phyloP scores from a whole-genome alignment of 1,140 invertebrate genomes.

The Drosophila rhopaloa region DNA sequence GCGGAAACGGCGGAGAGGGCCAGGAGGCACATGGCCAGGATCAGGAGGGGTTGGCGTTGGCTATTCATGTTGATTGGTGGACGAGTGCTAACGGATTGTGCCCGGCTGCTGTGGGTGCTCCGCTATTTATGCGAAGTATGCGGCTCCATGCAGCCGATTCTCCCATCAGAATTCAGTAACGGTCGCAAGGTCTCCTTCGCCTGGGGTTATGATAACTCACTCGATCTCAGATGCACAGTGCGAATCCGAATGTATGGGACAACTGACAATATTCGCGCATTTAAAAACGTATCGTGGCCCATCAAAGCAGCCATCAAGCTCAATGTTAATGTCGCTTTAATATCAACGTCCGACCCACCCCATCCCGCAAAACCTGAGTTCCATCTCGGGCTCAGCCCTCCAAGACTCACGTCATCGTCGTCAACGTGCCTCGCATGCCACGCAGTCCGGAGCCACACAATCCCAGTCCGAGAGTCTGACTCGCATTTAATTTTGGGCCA shows the following conservation, averaged over 20 bases:
- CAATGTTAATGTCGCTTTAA: slow-evolving; percentile 78
- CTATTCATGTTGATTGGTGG: slow-evolving; percentile 40
- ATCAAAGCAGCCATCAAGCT: slow-evolving; percentile 73
- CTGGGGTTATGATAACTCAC: slow-evolving; percentile 62
- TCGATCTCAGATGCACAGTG: slow-evolving; percentile 47
- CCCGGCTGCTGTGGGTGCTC: slow-evolving; percentile 63
- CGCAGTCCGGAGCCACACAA: slow-evolving; percentile 21
- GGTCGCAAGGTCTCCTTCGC: slow-evolving; percentile 66
- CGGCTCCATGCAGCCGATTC: slow-evolving; percentile 33
- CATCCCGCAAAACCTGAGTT: slow-evolving; percentile 22
- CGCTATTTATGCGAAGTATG: slow-evolving; percentile 55
- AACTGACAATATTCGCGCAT: slow-evolving; percentile 68
- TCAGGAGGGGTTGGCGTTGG: slow-evolving; percentile 41
- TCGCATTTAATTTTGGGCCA: slow-evolving; percentile 54
- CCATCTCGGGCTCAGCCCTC: slow-evolving; percentile 44
- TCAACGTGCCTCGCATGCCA: slow-evolving; percentile 70
- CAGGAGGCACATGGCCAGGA: slow-evolving; percentile 45
- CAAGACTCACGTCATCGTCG: slow-evolving; percentile 60
- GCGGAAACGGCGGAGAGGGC: slow-evolving; percentile 32
- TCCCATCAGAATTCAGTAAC: slow-evolving; percentile 80
- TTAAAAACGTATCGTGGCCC: slow-evolving; percentile 70
- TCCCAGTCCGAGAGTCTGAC: slow-evolving; percentile 18
- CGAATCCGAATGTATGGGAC: slow-evolving; percentile 35
- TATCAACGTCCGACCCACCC: slow-evolving; percentile 44
- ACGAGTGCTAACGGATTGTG: slow-evolving; percentile 70